These are phyloP conservation scores for Enteromius anoplus DNA, from an alignment of 2,797 vertebrate species.

Conservation along the genomic window DNA sequence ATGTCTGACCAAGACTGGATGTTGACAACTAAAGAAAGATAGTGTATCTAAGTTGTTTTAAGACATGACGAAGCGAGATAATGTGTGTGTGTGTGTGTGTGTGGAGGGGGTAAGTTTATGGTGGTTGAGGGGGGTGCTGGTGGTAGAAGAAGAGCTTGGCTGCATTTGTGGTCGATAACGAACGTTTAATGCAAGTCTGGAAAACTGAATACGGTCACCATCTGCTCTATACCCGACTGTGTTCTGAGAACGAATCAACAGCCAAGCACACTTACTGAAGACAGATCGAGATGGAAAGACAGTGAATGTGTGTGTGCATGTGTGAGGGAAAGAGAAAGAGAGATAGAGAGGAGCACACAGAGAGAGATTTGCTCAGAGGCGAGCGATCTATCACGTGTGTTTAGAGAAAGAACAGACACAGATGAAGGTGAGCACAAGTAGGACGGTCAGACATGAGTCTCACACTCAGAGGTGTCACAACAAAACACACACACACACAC, in stretches of 20 bases:
- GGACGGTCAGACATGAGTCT: conserved; percentile 58
- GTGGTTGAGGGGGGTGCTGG: conserved; percentile 58
- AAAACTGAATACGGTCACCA: conserved; percentile 86
- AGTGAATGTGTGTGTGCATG: conserved; percentile 50
- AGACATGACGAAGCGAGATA: conserved; percentile 31
- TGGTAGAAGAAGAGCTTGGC: conserved; percentile 76
- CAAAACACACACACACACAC: conserved; percentile 12
- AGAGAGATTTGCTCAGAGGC: conserved; percentile 41
- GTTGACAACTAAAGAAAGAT: neutral
- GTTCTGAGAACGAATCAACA: conserved; percentile 64
- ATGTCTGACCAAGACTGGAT: neutral
- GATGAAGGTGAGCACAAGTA: conserved; percentile 70
- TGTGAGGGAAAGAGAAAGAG: neutral
- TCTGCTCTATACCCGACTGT: conserved; percentile 81
- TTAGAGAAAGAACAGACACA: conserved; percentile 61
- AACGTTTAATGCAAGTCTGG: conserved; percentile 83
- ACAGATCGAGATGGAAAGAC: conserved; percentile 47
- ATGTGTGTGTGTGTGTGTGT: conserved; percentile 36
- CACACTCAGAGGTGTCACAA: conserved; percentile 49
- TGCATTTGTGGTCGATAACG: conserved; percentile 81
- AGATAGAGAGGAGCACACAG: conserved; percentile 10
- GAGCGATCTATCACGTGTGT: conserved; percentile 49
- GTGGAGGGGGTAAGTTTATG: conserved; percentile 39
- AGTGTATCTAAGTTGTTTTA: conserved; percentile 4
- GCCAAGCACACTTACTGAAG: conserved; percentile 60